phyloP scores from a whole-genome alignment of 2,113 vertebrate species.

The Apaloderma vittatum region DNA sequence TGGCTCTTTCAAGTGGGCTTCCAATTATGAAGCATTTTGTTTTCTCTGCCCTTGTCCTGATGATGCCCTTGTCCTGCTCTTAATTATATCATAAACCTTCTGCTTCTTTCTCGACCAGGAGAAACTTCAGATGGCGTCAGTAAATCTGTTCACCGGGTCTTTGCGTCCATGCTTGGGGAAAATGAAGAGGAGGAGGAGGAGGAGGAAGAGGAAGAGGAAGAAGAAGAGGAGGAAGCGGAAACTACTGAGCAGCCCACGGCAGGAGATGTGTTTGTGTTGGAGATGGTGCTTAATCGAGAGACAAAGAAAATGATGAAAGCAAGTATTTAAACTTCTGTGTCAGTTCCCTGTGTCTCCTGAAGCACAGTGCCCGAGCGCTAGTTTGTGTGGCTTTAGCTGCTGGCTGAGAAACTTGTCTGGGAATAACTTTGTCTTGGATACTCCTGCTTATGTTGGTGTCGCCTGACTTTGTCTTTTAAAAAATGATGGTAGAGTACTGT shows the following conservation, averaged over 20 bases:
- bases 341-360: background rate
- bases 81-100: background rate
- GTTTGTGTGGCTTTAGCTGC: background rate
- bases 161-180: conserved; percentile 94
- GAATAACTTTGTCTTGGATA: background rate
- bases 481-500: background rate
- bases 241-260: conserved; percentile 83
- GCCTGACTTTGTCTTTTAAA: background rate
- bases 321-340: conserved; percentile 36
- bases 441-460: background rate
- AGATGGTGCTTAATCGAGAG: conserved; percentile 96
- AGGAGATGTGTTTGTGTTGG: conserved; percentile 94
- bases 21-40: background rate
- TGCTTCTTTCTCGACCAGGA: conserved; percentile 62
- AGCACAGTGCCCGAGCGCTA: background rate
- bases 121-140: conserved; percentile 91
- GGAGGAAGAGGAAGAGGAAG: conserved; percentile 73
- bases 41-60: background rate
- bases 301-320: conserved; percentile 98
- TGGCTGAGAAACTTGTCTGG: background rate
- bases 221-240: conserved; percentile 80
- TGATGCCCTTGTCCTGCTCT: too few species aligned
- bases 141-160: conserved; percentile 92
- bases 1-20: background rate
- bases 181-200: conserved; percentile 76